Evolutionary conservation across 2,797 vertebrate species (phyloP).

Genomic region (Micropoecilia bifurca): DNA sequence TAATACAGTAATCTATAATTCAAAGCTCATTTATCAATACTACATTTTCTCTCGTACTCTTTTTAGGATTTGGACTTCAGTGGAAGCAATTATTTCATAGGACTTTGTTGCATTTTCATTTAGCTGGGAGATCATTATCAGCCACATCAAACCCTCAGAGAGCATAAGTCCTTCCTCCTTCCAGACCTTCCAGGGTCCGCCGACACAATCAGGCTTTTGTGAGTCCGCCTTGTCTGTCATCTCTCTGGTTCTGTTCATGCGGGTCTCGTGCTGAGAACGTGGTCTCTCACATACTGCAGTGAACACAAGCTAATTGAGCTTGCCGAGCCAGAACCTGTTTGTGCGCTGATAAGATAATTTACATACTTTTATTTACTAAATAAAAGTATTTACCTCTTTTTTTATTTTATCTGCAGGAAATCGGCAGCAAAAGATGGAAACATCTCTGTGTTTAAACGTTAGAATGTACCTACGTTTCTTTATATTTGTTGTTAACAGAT

Average conservation of each 20-base stretch:
- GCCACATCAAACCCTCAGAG: slow-evolving; percentile 60
- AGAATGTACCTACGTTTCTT: not conserved
- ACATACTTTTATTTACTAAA: too few species aligned
- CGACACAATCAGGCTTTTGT: slow-evolving; percentile 79
- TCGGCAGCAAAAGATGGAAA: not conserved
- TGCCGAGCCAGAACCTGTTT: slow-evolving; percentile 78
- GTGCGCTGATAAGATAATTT: slow-evolving; percentile 82
- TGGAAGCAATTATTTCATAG: slow-evolving; percentile 45
- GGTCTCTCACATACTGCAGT: slow-evolving; percentile 66
- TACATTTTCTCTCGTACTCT: slow-evolving; percentile 19
- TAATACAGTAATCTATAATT: slow-evolving; percentile 34
- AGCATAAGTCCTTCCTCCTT: slow-evolving; percentile 61
- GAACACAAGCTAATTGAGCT: slow-evolving; percentile 83
- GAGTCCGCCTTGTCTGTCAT: slow-evolving; percentile 74
- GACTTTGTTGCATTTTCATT: slow-evolving; percentile 57
- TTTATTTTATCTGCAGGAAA: slow-evolving; percentile 15
- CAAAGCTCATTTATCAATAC: slow-evolving; percentile 39
- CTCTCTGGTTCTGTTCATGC: slow-evolving; percentile 79
- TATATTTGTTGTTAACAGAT: slow-evolving; percentile 3
- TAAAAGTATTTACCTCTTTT: too few species aligned
- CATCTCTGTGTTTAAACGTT: not conserved
- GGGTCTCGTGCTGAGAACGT: slow-evolving; percentile 74
- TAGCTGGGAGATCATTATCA: slow-evolving; percentile 58
- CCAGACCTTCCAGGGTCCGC: slow-evolving; percentile 53
- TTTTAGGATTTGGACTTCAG: slow-evolving; percentile 50